Conservation (phyloP, 2,113 vertebrate genomes). For the Menura novaehollandiae region DNA sequence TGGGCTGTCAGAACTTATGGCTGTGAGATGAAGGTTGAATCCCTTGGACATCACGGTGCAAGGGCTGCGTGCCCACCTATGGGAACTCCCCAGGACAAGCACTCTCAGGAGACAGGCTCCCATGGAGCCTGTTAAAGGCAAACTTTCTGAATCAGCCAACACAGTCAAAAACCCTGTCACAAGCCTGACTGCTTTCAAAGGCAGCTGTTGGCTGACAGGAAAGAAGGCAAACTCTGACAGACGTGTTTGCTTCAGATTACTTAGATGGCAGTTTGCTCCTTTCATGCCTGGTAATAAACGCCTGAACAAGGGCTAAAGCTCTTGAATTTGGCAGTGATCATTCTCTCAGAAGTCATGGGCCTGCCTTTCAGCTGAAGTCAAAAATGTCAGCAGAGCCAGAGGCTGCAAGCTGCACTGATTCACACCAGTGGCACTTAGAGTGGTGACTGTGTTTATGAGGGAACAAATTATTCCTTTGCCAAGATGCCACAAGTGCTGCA, state of each 20-base stretch:
- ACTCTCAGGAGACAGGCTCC: background rate
- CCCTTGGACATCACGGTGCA: fast-evolving
- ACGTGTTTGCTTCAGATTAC: background rate
- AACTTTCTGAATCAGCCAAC: background rate
- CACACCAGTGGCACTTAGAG: background rate
- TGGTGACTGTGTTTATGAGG: background rate
- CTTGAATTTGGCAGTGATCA: background rate
- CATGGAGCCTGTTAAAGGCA: background rate
- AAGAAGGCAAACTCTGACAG: background rate
- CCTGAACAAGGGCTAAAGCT: background rate
- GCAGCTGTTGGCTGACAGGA: background rate
- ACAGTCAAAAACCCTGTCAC: background rate
- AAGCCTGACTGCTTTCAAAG: background rate
- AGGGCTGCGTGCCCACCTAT: background rate
- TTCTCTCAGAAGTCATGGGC: background rate
- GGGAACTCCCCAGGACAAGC: background rate
- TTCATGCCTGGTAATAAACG: background rate
- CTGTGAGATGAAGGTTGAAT: background rate
- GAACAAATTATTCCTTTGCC: background rate
- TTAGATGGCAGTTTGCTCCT: background rate
- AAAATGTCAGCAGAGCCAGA: background rate
- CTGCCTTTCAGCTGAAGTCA: background rate
- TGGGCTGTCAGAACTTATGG: background rate
- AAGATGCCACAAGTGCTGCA: background rate
- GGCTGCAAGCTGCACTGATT: background rate